Base-by-base conservation (phyloP, 2,888 invertebrate species). In the Lasioglossum zephyrum region DNA sequence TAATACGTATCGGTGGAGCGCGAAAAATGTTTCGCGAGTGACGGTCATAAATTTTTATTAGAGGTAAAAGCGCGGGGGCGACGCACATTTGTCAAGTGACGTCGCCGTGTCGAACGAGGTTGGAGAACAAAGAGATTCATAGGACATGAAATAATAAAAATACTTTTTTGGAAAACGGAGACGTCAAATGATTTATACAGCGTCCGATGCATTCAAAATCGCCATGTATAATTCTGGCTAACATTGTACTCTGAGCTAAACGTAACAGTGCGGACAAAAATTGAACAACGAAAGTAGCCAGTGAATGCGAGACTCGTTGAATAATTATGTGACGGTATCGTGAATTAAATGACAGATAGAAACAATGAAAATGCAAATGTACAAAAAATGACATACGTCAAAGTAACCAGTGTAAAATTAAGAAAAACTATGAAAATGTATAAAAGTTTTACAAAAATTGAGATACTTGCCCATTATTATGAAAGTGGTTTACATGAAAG, bases 1-100 rank as follows among this genome's bases (percentile, higher is more conserved):
- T 72, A 47, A 53, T 57, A 66, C 66, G 66, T 57, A 69, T 47
- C 72, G 79, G 66, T 66, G 60, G 66, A 36, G 73, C 6, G 66
- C 9, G 60, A 77, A 47, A 79, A 85, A 85, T 79, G 75, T 70
- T 79, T 63, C 53, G 39, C 31, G 57, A 36, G 79, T 63, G 79
- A 73, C 60, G 75, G 63, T 73, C 84, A 70, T 85, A 85, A 80
- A 84, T 85, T 85, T 84, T 84, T 73, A 79, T 84, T 84, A 84
- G 77, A 74, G 85, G 63, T 80, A 80, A 85, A 84, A 84, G 70
- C 79, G 53, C 74, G 74, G 66, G 66, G 9, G 9, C 82, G 78
- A 57, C 13, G 73, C 83, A 31, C 83, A 82, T 82, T 82, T 85
- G 75, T 85, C 84, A 82, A 47, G 57, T n/a, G 75, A 66, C 74